These are phyloP conservation scores for Paedocypris sp. DNA, from an alignment of 2,113 vertebrate genomes.

Conservation along the genomic window DNA sequence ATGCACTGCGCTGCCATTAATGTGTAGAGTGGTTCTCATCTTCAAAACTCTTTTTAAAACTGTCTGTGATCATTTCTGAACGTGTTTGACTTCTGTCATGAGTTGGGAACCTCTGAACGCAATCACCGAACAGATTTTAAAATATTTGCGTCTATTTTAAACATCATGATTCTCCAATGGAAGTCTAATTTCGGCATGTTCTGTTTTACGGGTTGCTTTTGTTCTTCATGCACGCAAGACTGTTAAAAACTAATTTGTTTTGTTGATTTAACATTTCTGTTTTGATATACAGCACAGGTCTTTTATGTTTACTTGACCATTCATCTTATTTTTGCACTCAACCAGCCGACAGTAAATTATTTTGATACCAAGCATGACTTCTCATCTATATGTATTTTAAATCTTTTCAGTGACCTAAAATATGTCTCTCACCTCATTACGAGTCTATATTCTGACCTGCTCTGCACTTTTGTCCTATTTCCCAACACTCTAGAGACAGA, in stretches of 20 bases:
- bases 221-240: too few relatives aligned
- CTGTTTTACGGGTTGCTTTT: too few relatives aligned
- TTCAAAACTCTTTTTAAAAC: slow-evolving; percentile 11
- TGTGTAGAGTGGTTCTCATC: slow-evolving; percentile 45
- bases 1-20: slow-evolving; percentile 19
- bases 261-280: too few relatives aligned
- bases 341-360: not conserved
- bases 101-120: slow-evolving; percentile 19
- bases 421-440: not conserved
- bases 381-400: not conserved
- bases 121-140: too few relatives aligned
- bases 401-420: not conserved
- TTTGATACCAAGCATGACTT: not conserved
- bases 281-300: too few relatives aligned
- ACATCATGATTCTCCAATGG: too few relatives aligned
- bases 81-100: not conserved
- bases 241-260: too few relatives aligned
- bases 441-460: not conserved
- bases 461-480: not conserved
- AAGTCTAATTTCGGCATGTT: too few relatives aligned
- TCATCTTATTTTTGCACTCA: too few relatives aligned
- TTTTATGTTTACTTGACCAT: too few relatives aligned
- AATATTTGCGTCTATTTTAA: too few relatives aligned
- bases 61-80: not conserved
- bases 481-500: not conserved